Percentiles rank a stretch among this genome's conserved stretches.
Conservation (phyloP, 2,888 invertebrate genomes). For the Onchidella celtica region DNA sequence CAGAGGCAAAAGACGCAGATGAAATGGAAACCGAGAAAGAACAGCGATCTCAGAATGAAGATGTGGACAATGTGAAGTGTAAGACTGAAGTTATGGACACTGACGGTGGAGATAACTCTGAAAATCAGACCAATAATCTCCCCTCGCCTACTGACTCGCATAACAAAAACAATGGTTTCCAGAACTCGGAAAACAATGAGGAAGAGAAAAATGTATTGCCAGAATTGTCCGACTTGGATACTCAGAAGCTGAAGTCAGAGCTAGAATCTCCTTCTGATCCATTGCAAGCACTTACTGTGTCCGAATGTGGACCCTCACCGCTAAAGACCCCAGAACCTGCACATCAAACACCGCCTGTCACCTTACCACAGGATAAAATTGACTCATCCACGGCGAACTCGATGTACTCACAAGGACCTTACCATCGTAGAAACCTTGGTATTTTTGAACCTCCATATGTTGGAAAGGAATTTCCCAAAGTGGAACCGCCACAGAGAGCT, state of each 20-base stretch:
- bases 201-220: neutral
- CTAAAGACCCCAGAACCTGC: slow-evolving; percentile 3
- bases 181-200: neutral
- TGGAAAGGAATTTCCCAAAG: slow-evolving; percentile 1
- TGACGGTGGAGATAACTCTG: neutral
- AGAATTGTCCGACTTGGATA: neutral
- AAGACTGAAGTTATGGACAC: slow-evolving; percentile 27
- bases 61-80: neutral
- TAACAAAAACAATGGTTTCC: neutral
- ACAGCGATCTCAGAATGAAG: neutral
- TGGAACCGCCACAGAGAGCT: slow-evolving; percentile 8
- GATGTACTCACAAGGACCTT: slow-evolving; percentile 25
- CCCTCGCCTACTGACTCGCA: neutral
- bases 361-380: slow-evolving; percentile 2
- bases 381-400: neutral
- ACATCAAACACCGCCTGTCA: slow-evolving; percentile 17
- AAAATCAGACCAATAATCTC: neutral
- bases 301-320: neutral
- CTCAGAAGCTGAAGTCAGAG: neutral
- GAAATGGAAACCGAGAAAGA: neutral
- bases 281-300: neutral
- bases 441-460: slow-evolving; percentile 43
- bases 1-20: neutral
- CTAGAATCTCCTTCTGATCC: neutral
- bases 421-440: slow-evolving; percentile 14